Percentiles rank a stretch among this genome's conserved stretches.
These are phyloP conservation scores for Lycophotia porphyrea DNA, from an alignment of 2,888 invertebrate genomes.

Conservation along the genomic window DNA sequence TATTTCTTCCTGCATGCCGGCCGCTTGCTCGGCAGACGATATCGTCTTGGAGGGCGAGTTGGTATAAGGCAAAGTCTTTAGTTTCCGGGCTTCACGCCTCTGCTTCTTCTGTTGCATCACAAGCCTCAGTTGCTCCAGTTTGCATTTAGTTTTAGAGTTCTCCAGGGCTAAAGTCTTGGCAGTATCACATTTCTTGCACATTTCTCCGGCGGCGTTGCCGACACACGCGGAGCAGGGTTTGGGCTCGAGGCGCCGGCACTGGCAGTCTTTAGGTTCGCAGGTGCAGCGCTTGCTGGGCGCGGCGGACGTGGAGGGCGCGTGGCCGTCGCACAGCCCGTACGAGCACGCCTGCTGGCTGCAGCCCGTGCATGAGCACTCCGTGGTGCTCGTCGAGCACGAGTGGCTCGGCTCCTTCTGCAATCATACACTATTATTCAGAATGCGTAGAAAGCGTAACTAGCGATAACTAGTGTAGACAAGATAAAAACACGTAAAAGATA, in stretches of 20 bases:
- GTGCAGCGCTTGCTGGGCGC: constrained; percentile 63
- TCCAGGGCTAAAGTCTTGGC: constrained; percentile 91
- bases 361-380: constrained; percentile 77
- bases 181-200: constrained; percentile 86
- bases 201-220: constrained; percentile 70
- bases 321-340: constrained; percentile 84
- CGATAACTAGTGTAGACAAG: constrained; percentile 41
- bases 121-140: constrained; percentile 95
- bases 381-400: constrained; percentile 74
- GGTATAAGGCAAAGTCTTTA: constrained; percentile 92
- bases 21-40: constrained; percentile 94
- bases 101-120: constrained; percentile 97
- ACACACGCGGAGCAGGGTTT: constrained; percentile 74
- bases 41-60: constrained; percentile 92
- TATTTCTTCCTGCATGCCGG: constrained; percentile 94
- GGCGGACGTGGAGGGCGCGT: constrained; percentile 68
- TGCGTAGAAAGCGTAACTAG: constrained; percentile 33
- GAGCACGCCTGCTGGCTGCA: constrained; percentile 80
- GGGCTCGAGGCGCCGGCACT: constrained; percentile 72
- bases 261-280: constrained; percentile 72
- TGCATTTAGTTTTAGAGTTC: constrained; percentile 95
- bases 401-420: constrained; percentile 86
- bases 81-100: constrained; percentile 94
- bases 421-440: constrained; percentile 27
- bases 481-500: constrained; percentile 43